phyloP scores from a whole-genome alignment of 2,113 vertebrate genomes.

The Notothenia rossii region DNA sequence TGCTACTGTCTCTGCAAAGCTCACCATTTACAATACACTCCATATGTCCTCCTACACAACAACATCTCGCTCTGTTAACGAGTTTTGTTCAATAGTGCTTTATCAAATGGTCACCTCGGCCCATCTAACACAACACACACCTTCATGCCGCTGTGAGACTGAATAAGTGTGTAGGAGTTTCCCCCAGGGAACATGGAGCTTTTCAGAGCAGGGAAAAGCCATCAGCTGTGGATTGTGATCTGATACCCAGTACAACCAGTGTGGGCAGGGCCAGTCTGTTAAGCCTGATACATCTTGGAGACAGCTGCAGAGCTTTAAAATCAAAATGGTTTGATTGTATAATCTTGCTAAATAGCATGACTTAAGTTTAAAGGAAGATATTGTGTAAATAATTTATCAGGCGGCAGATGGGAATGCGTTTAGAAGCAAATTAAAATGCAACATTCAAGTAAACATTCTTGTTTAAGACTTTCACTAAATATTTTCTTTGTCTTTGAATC shows the following conservation, averaged over 20 bases:
- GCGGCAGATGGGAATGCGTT: conserved; percentile 51
- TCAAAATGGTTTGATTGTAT: conserved; percentile 48
- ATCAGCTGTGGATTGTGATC: conserved; percentile 60
- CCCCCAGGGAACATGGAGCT: conserved; percentile 36
- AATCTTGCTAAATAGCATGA: conserved; percentile 34
- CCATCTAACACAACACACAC: conserved; percentile 34
- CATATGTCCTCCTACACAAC: conserved; percentile 59
- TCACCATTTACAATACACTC: conserved; percentile 37
- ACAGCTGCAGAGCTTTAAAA: conserved; percentile 47
- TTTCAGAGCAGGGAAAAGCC: conserved; percentile 23
- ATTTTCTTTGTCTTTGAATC: conserved; percentile 54
- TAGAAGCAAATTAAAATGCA: conserved; percentile 50
- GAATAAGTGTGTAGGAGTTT: conserved; percentile 63
- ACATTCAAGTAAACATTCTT: conserved; percentile 55
- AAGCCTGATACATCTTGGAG: conserved; percentile 42
- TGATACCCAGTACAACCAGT: conserved; percentile 44
- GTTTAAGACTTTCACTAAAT: conserved; percentile 19
- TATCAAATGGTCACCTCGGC: conserved; percentile 58
- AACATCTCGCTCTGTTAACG: conserved; percentile 49
- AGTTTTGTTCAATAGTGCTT: conserved; percentile 48
- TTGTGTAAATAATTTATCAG: conserved; percentile 70
- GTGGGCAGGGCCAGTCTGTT: conserved; percentile 66
- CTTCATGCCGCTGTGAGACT: conserved; percentile 21
- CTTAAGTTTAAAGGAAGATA: conserved; percentile 51
- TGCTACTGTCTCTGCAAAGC: conserved; percentile 30